Base-by-base conservation (phyloP, 2,113 vertebrate genomes). In the Leptobrachium leishanense region DNA sequence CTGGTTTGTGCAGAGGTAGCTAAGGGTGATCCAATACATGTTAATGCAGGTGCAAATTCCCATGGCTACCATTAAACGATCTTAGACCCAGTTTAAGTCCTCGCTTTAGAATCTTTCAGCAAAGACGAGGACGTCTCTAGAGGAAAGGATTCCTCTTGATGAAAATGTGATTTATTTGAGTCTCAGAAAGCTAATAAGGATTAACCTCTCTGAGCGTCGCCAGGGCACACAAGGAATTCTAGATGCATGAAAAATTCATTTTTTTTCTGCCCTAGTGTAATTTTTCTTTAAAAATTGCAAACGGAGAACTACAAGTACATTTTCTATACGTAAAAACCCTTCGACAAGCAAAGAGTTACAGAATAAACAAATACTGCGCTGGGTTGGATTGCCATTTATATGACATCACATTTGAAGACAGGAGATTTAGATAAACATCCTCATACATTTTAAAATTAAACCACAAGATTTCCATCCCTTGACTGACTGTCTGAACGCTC, bases 391-490 rank as follows among this genome's bases (percentile, higher is more conserved):
- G 5, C 12, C 10, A 42, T 77, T 72, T 72, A 66, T 63, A 72
- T 65, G 43, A 31, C 13, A 53, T 53, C 69, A 11, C 39, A 79
- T 46, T 44, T 66, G 62, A 79, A 79, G 68, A 55, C 59, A 54
- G 44, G 13, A 79, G 69, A 79, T 79, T 72, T 79, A 79, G 59
- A 79, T 71, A 78, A 71, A 70, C 65, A 50, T 13, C 43, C 59
- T 72, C 62, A 79, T 78, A 78, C 76, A 72, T 78, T 78, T 71
- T 78, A 72, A 78, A 71, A 78, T 78, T 54, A 74, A 80, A 80
- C 69, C 65, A 59, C 43, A 41, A 55, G 39, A 73, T 67, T 66
- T 80, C 71, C 70, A 80, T 44, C 41, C 41, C 50, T 74, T 59
- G 71, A 74, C 50, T 73, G 71, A 59, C 62, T 64, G 31, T 65